Evolutionary conservation across 64 coral and sea anemone genomes (phyloP), one percentile per base, ranked within the genome.

Genomic region (Stichodactyla mertensii): DNA sequence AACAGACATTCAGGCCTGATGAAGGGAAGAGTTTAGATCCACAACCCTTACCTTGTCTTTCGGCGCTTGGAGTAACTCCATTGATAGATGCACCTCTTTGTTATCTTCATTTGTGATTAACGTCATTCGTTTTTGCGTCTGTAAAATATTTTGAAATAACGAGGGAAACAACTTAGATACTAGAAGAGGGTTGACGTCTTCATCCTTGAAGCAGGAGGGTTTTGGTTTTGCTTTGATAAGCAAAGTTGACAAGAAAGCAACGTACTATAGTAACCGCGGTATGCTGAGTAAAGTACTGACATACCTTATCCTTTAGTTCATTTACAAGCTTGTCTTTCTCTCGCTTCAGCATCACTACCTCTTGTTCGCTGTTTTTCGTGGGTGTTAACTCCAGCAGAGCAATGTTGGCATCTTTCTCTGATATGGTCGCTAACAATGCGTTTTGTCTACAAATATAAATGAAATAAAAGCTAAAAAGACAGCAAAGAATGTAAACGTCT

Each of bases 371-470:
- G 14, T 89, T 86, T 0, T 60, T 74, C 19, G 97, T 95, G 7
- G 97, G 97, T 19, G 90, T 90, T 80, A 95, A 86, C 83, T 99
- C 97, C 56, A 99, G 86, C 12, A 99, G 55, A 0, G 97, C 97
- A 18, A 99, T 95, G 78, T 99, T 99, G 5, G 97, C 93, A 69
- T 99, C 97, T 82, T 99, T 99, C 54, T 99, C 97, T 7, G 97
- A 99, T 57, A 99, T 99, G 5, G 97, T 95, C 54, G 97, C 97
- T 22, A 99, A 87, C 57, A 99, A 74, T 54, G 97, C 97, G 53
- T 99, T 99, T 92, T 99, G 97, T 84, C 97, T 99, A 77, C 19
- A 94, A 89, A 80, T 54, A 62, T 55, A 88, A 66, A 16, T 0
- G 10, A 31, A 27, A 74, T 13, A 8, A 74, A 5, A 71, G 8